phyloP scores from a whole-genome alignment of 2,797 vertebrate species.

The Leptodactylus fallax region DNA sequence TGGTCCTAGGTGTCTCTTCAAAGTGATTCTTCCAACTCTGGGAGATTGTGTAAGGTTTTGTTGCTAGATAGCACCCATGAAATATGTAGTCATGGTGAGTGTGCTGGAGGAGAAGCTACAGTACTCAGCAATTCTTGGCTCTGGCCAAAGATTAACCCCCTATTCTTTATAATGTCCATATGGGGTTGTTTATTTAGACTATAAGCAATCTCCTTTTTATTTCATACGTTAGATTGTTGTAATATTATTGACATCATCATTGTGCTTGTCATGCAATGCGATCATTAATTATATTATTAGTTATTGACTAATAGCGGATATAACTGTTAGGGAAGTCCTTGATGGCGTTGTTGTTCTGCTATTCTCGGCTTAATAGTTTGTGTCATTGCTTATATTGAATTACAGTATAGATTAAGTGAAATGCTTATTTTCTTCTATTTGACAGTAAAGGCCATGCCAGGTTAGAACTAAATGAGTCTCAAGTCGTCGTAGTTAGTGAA shows the following conservation, averaged over 20 bases:
- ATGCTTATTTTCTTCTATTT: not conserved
- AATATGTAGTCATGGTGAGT: no score
- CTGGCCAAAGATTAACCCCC: no score
- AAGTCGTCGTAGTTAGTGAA: not conserved
- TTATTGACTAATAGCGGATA: not conserved
- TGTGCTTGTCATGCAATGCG: slow-evolving; percentile 22
- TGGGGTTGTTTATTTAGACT: no score
- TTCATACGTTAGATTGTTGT: no score
- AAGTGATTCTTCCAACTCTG: no score
- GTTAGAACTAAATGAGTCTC: not conserved
- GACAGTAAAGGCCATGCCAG: not conserved
- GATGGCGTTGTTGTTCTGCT: not conserved
- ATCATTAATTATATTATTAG: slow-evolving; percentile 13
- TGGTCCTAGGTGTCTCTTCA: no score
- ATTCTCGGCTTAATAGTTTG: not conserved
- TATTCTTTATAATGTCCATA: not conserved
- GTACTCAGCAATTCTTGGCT: no score
- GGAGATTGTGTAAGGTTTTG: no score
- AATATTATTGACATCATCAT: not conserved
- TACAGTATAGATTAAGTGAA: not conserved
- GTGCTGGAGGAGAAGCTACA: no score
- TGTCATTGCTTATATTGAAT: slow-evolving; percentile 16
- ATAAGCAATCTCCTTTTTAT: no score
- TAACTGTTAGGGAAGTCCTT: slow-evolving; percentile 11
- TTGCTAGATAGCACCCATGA: no score